These are phyloP conservation scores for Plebejus argus DNA, from an alignment of 2,888 invertebrate species.

Conservation along the genomic window DNA sequence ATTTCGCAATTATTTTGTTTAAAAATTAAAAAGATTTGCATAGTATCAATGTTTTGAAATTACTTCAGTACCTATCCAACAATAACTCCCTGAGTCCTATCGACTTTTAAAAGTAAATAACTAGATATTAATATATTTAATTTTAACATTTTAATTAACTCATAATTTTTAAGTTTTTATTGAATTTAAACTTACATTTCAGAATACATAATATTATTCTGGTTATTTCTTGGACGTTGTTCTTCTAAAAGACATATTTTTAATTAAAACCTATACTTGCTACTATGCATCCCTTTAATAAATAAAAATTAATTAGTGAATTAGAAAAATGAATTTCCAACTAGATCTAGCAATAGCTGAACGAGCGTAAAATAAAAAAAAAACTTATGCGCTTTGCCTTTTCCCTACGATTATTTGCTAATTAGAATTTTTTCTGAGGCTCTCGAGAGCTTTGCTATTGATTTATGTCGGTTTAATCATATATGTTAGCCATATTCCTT, in stretches of 20 bases:
- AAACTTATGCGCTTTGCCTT: slow-evolving; percentile 9
- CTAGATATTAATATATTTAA: too few species aligned
- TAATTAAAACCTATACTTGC: background rate
- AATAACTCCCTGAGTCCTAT: too few species aligned
- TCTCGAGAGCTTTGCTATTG: slow-evolving; percentile 7
- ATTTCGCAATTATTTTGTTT: too few species aligned
- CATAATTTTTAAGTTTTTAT: too few species aligned
- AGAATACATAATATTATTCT: background rate
- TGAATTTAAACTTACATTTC: background rate
- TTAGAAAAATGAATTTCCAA: background rate
- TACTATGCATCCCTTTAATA: background rate
- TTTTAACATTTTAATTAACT: too few species aligned
- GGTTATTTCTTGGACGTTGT: background rate
- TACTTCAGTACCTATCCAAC: too few species aligned
- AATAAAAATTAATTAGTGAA: slow-evolving; percentile 8
- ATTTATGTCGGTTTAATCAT: background rate
- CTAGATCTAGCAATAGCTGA: slow-evolving; percentile 8
- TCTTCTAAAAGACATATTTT: background rate
- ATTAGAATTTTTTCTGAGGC: background rate
- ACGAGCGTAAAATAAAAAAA: slow-evolving; percentile 1
- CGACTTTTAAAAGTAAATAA: too few species aligned
- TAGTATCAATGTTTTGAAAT: too few species aligned
- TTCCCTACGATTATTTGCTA: slow-evolving; percentile 15
- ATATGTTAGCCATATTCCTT: background rate
- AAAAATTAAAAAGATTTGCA: too few species aligned